Conservation (phyloP, 2,113 vertebrate genomes). For the Lepisosteus osseus region DNA sequence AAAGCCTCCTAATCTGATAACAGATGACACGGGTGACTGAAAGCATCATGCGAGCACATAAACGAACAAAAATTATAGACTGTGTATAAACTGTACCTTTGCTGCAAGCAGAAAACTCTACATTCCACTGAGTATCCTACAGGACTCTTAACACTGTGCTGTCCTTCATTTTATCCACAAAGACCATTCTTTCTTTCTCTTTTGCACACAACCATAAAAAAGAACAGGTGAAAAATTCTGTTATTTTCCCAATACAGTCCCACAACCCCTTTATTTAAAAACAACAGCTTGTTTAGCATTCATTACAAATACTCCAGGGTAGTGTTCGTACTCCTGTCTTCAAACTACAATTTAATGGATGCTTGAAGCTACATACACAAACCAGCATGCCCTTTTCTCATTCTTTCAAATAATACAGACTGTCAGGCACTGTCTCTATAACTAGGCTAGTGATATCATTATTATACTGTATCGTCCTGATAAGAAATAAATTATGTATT, state of each 20-base stretch:
- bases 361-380: background rate
- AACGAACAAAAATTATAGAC: background rate
- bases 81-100: background rate
- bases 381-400: background rate
- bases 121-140: too few species aligned
- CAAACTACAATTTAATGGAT: background rate
- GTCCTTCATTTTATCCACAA: too few species aligned
- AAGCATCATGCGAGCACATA: background rate
- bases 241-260: background rate
- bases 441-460: background rate
- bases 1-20: background rate
- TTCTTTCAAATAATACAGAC: background rate
- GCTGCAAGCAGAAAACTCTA: too few species aligned
- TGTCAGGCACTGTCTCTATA: background rate
- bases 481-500: constrained; percentile 6
- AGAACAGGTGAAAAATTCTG: background rate
- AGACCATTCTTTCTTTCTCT: too few species aligned
- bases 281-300: background rate
- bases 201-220: too few species aligned
- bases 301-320: background rate
- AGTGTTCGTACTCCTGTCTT: background rate
- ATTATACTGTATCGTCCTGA: background rate
- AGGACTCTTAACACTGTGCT: too few species aligned
- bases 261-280: background rate
- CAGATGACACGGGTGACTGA: background rate